Conservation (phyloP, 2,113 vertebrate species). For the Syngnathus typhle region DNA sequence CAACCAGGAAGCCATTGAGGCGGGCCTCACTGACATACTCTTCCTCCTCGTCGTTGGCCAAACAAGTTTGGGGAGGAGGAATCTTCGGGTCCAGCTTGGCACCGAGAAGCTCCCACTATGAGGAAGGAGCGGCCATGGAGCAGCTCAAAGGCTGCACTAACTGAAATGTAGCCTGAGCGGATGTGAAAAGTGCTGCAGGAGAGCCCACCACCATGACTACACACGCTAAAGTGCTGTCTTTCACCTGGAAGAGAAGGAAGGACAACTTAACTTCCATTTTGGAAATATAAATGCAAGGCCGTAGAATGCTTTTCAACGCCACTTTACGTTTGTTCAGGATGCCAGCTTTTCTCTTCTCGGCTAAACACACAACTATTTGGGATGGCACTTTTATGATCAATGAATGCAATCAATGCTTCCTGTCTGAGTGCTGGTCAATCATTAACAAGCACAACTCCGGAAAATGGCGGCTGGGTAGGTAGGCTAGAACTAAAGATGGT, state of each 20-base stretch:
- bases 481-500: no score
- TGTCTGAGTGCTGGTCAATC: slow-evolving; percentile 11
- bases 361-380: not conserved
- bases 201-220: not conserved
- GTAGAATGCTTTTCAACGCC: no score
- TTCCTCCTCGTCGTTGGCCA: slow-evolving; percentile 75
- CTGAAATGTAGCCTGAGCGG: no score
- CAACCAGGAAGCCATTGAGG: slow-evolving; percentile 59
- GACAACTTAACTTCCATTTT: not conserved
- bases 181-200: not conserved
- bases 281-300: not conserved
- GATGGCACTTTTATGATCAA: slow-evolving; percentile 19
- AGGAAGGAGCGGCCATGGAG: slow-evolving; percentile 3
- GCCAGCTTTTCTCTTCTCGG: no score
- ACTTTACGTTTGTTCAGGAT: no score
- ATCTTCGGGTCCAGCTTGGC: slow-evolving; percentile 92
- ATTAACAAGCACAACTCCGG: not conserved
- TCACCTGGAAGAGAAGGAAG: slow-evolving; percentile 1
- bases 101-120: slow-evolving; percentile 77
- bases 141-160: not conserved
- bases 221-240: not conserved
- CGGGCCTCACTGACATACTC: slow-evolving; percentile 82
- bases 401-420: slow-evolving; percentile 22
- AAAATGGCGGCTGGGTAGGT: not conserved
- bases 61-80: slow-evolving; percentile 73